A percentile compares a stretch with the other conserved stretches of the same genome.
Conservation (phyloP, 2,888 invertebrate species). For the Dolomedes plantarius region DNA sequence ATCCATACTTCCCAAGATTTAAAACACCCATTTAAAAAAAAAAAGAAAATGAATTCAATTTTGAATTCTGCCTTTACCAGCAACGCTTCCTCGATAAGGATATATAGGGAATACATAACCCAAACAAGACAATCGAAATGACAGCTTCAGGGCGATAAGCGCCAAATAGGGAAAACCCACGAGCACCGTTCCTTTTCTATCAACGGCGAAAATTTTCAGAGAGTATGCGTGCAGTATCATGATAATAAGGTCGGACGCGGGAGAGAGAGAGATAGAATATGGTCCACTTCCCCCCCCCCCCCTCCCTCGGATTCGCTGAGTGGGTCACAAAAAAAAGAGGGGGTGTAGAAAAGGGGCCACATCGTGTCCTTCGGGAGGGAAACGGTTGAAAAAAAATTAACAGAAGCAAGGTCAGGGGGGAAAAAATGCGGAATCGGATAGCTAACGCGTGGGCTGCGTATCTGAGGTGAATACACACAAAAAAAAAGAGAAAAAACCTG, state of each 20-base stretch:
- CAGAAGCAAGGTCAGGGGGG: conserved; percentile 12
- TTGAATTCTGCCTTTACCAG: too few relatives aligned
- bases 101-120: too few relatives aligned
- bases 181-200: not conserved
- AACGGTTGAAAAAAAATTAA: not conserved
- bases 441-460: conserved; percentile 10
- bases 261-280: not conserved
- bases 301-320: not conserved
- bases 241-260: not conserved
- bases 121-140: too few relatives aligned
- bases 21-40: too few relatives aligned
- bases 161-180: not conserved
- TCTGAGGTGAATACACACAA: not conserved
- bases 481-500: too few relatives aligned
- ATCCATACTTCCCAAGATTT: too few relatives aligned
- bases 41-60: too few relatives aligned
- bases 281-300: not conserved
- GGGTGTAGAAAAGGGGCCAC: not conserved
- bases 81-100: too few relatives aligned
- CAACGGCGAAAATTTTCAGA: not conserved
- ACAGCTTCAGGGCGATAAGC: not conserved
- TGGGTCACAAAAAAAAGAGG: not conserved
- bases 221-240: not conserved
- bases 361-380: not conserved
- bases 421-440: not conserved